Conservation (phyloP, 2,113 vertebrate genomes). For the Nothocercus nigrocapillus region DNA sequence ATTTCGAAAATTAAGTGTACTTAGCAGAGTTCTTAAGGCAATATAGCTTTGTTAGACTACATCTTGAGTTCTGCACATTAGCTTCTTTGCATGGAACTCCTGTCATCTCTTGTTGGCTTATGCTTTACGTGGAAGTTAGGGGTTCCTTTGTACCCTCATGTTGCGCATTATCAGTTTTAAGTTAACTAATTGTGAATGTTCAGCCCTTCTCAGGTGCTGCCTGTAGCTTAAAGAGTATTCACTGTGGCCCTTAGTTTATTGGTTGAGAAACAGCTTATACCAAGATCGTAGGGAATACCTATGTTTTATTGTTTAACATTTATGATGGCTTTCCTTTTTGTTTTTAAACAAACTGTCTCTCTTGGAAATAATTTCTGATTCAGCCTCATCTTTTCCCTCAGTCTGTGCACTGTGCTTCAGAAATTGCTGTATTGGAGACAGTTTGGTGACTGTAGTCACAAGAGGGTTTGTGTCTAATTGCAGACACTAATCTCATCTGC, state of each 20-base stretch:
- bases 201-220: neutral
- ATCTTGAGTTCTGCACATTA: neutral
- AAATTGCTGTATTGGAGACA: conserved; percentile 1
- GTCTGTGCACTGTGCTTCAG: conserved; percentile 40
- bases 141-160: neutral
- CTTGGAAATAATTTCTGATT: conserved; percentile 10
- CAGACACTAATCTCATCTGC: neutral
- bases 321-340: neutral
- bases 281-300: neutral
- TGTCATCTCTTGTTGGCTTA: neutral
- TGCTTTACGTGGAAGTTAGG: neutral
- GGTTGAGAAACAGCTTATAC: neutral
- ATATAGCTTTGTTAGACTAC: conserved; percentile 4
- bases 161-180: conserved; percentile 7
- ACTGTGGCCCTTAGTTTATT: neutral
- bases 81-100: neutral
- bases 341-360: neutral
- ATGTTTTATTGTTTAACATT: neutral
- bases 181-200: neutral
- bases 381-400: neutral
- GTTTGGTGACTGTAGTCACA: conserved; percentile 1
- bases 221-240: neutral
- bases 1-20: conserved; percentile 62
- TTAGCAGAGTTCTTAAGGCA: conserved; percentile 58
- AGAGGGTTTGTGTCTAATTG: neutral